Base-by-base conservation (phyloP, 2,113 vertebrate genomes). In the Psilopogon haemacephalus region DNA sequence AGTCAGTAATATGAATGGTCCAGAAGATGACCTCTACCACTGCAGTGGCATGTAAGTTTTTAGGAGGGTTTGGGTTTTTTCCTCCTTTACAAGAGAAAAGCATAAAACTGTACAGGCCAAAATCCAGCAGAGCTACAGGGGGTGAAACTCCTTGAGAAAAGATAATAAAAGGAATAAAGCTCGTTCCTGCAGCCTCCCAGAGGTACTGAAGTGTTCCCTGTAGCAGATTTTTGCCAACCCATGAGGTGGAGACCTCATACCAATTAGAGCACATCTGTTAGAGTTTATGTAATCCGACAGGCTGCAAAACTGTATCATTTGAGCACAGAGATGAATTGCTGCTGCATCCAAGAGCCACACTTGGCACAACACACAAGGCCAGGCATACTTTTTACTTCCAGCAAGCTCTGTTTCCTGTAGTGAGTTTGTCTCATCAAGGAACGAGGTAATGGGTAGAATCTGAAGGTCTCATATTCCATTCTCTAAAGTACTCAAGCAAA, bases 151-250 rank as follows among this genome's bases (percentile, higher is more conserved):
- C 35, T 62, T 11, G 28, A 79, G 35, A 28, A 82, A 85, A 54
- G 5, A 32, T 71, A 89, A n/a, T 2, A 23, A 58, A 52, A 70
- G 28, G 13, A n/a, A n/a, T 7, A 56, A 50, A 64, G 35, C 9
- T 12, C 11, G 12, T 19, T 48, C 38, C 37, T 67, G 50, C 46
- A 44, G 55, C 54, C 67, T 48, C 12, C 14, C 30, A 27, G 12
- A 11, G 42, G 10, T 44, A 1, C 0, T 24, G 27, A 35, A n/a
- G 28, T 6, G 17, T 3, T 73, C 32, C 17, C 7, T 7, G 5
- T 11, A 40, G 33, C 2, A 55, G 37, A 9, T 60, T 78, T 91
- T 60, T 77, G 37, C 60, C 52, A 46, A 37, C 32, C 24, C 40
- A 54, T 35, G n/a, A 63, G 40, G 44, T 67, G 10, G 63, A 76